Conservation (phyloP, 1,140 invertebrate species). For the Nasonia giraulti region DNA sequence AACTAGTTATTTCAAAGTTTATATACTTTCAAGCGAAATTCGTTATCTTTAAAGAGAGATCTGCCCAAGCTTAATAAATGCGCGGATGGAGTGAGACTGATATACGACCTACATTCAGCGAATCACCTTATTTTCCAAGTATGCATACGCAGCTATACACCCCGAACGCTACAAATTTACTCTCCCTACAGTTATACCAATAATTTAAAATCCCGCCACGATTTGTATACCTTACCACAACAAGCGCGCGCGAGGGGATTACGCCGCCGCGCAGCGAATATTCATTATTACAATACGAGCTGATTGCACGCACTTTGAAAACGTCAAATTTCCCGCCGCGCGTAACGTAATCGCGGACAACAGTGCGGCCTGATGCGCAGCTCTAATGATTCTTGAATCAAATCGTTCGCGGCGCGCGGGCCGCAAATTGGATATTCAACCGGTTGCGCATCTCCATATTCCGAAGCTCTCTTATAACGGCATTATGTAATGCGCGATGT, state of each 20-base stretch:
- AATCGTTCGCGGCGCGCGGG: background rate
- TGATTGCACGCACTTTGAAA: slow-evolving; percentile 8
- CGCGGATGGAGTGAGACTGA: no score
- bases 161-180: no score
- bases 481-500: background rate
- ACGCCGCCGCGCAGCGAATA: background rate
- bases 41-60: no score
- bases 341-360: slow-evolving; percentile 1
- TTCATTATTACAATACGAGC: background rate
- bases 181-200: no score
- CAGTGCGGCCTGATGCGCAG: background rate
- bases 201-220: no score
- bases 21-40: no score
- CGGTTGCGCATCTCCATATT: background rate
- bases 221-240: background rate
- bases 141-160: no score
- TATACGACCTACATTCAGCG: no score
- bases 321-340: background rate
- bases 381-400: slow-evolving; percentile 30
- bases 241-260: no score
- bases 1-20: no score
- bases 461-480: background rate
- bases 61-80: no score
- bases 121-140: no score
- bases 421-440: slow-evolving; percentile 25